These are phyloP conservation scores for Triops cancriformis DNA, from an alignment of 1,140 invertebrate genomes.

Conservation along the genomic window DNA sequence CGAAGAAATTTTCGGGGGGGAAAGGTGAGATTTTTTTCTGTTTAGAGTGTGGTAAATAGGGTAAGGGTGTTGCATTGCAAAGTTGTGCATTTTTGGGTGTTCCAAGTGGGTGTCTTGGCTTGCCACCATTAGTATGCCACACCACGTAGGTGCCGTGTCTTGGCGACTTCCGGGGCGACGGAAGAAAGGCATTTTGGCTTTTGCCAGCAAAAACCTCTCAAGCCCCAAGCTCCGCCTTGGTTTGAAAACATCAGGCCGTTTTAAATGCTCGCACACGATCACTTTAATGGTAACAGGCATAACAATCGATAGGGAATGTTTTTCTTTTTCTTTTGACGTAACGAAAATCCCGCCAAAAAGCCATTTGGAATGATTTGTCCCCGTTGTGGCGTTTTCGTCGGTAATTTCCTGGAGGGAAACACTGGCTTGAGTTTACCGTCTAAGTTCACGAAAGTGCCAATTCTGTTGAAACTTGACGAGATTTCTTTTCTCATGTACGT, in stretches of 20 bases:
- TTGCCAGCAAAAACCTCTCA: neutral
- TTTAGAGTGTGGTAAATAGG: too few relatives aligned
- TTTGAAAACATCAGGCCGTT: neutral
- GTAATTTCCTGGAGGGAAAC: too few relatives aligned
- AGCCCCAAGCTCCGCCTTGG: neutral
- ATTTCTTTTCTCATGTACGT: neutral
- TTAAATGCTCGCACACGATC: neutral
- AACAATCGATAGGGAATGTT: neutral
- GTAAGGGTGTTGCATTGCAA: neutral
- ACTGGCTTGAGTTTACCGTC: too few relatives aligned
- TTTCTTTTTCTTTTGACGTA: too few relatives aligned
- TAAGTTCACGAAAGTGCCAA: too few relatives aligned
- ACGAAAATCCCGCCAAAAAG: neutral
- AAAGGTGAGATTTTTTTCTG: too few relatives aligned
- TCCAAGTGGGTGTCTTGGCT: neutral
- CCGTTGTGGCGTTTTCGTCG: too few relatives aligned
- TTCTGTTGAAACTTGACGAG: too few relatives aligned
- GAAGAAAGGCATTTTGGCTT: neutral
- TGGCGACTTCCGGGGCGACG: constrained; percentile 7
- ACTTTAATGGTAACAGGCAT: neutral
- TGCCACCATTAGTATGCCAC: neutral
- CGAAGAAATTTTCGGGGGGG: too few relatives aligned
- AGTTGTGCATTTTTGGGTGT: neutral
- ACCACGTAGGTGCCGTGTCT: neutral
- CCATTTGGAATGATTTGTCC: too few relatives aligned